A percentile compares a stretch with the other conserved stretches of the same genome.
Conservation (phyloP, 2,113 vertebrate genomes). For the Gambusia affinis region DNA sequence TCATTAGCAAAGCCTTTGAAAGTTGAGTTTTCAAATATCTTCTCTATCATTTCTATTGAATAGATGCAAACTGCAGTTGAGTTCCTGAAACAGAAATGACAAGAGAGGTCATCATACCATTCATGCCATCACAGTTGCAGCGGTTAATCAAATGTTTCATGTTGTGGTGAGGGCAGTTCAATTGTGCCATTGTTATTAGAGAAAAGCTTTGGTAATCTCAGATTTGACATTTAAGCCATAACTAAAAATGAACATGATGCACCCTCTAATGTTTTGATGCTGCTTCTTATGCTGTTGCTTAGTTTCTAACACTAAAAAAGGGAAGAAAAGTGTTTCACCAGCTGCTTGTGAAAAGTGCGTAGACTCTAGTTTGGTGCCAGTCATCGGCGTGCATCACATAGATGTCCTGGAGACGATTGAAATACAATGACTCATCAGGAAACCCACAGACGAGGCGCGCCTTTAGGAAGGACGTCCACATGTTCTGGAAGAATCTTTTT, state of each 20-base stretch:
- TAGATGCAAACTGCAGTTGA: conserved; percentile 90
- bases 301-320: conserved; percentile 1
- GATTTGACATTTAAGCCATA: neutral
- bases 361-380: conserved; percentile 84
- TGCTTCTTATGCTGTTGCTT: neutral
- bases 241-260: neutral
- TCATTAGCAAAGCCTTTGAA: conserved; percentile 82
- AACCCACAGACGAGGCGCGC: conserved; percentile 89
- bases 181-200: neutral
- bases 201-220: neutral
- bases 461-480: conserved; percentile 94
- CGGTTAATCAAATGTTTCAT: neutral
- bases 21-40: conserved; percentile 82
- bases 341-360: conserved; percentile 90
- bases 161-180: neutral
- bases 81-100: conserved; percentile 79
- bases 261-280: neutral
- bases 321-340: conserved; percentile 80
- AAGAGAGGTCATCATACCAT: conserved; percentile 1
- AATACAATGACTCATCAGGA: conserved; percentile 84
- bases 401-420: conserved; percentile 88
- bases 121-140: neutral
- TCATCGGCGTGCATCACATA: conserved; percentile 77
- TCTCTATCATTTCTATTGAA: conserved; percentile 84
- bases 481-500: conserved; percentile 85